phyloP scores from a whole-genome alignment of 2,888 invertebrate genomes.

The Phyllotreta cruciferae region DNA sequence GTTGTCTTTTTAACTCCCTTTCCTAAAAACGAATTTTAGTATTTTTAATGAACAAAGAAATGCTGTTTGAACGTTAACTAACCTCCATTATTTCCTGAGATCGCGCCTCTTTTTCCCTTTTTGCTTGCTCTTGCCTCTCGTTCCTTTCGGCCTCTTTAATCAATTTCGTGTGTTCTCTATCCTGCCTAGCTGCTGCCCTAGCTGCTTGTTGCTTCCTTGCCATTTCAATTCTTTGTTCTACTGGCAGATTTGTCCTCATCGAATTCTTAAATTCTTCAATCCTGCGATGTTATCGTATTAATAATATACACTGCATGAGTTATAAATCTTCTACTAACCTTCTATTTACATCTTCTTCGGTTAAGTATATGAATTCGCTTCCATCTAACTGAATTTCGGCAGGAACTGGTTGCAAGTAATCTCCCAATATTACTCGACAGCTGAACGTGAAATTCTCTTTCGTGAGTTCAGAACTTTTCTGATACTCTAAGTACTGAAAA shows the following conservation, averaged over 20 bases:
- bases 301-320: neutral
- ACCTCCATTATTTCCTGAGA: constrained; percentile 91
- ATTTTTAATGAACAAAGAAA: constrained; percentile 2
- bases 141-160: constrained; percentile 78
- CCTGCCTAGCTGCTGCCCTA: constrained; percentile 77
- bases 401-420: constrained; percentile 82
- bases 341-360: constrained; percentile 83
- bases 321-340: constrained; percentile 59
- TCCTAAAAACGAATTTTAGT: constrained; percentile 72
- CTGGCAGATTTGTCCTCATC: constrained; percentile 69
- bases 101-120: constrained; percentile 80
- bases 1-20: constrained; percentile 88
- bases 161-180: constrained; percentile 71
- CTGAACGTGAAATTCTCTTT: constrained; percentile 93
- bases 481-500: constrained; percentile 76
- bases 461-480: constrained; percentile 69
- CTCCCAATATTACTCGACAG: constrained; percentile 86
- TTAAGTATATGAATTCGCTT: constrained; percentile 77
- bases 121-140: constrained; percentile 83
- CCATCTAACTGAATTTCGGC: constrained; percentile 69
- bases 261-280: constrained; percentile 73
- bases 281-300: constrained; percentile 54
- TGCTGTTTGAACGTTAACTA: constrained; percentile 44
- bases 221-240: constrained; percentile 79
- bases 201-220: constrained; percentile 76